These are phyloP conservation scores for Pseudomyrmex cubaensis DNA, from an alignment of 1,140 invertebrate species.

Conservation along the genomic window DNA sequence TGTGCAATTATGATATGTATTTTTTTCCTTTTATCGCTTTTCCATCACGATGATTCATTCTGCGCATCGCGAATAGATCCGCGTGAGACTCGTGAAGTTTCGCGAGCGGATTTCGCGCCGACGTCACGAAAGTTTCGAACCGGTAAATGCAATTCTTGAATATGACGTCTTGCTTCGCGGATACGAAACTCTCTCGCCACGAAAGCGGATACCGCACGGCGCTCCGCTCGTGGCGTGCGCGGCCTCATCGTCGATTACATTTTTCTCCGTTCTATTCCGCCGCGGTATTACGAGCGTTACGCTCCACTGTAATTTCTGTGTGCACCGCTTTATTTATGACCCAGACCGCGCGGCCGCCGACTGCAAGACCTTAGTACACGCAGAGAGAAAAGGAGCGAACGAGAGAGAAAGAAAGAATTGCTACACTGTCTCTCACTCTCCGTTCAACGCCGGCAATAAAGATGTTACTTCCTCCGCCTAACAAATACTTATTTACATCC, in stretches of 20 bases:
- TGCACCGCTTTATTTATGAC: conserved; percentile 66
- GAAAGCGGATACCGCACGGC: conserved; percentile 17
- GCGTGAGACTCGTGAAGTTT: conserved; percentile 5
- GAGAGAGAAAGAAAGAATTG: not conserved
- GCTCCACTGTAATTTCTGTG: conserved; percentile 64
- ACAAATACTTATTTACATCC: conserved; percentile 66
- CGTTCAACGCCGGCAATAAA: conserved; percentile 48
- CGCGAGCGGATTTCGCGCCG: conserved; percentile 21
- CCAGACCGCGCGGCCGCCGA: conserved; percentile 33
- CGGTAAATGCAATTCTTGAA: conserved; percentile 33
- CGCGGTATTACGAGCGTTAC: conserved; percentile 57
- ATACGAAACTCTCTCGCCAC: not conserved
- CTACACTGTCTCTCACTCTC: conserved; percentile 8
- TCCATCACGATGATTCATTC: not conserved
- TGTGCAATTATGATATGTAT: not conserved
- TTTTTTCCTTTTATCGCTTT: not conserved
- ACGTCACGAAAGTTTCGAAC: conserved; percentile 39
- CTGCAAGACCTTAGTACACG: conserved; percentile 37
- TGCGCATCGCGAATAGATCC: conserved; percentile 1
- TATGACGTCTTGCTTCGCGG: conserved; percentile 36
- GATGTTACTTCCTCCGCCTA: conserved; percentile 53
- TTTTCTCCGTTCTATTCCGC: conserved; percentile 50
- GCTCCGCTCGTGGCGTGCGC: conserved; percentile 21
- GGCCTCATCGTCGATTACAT: conserved; percentile 51
- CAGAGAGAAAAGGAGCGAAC: not conserved